Evolutionary conservation across 2,113 vertebrate genomes (phyloP).

Genomic region (Crotalus viridis): DNA sequence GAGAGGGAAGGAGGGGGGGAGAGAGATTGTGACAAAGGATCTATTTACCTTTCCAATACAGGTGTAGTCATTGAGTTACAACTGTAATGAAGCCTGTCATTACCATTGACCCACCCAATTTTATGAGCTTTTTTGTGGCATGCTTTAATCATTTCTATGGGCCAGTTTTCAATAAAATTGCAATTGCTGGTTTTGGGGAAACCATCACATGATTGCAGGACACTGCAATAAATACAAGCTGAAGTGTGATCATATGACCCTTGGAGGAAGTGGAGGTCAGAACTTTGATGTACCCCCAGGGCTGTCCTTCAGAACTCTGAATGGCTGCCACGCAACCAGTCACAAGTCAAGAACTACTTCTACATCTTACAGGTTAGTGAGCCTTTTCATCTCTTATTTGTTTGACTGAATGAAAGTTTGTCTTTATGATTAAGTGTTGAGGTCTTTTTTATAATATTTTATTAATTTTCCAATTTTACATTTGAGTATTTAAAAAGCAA

Average conservation of each 20-base stretch:
- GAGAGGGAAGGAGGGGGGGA: no score
- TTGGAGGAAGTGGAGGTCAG: background rate
- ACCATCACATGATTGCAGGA: background rate
- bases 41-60: background rate
- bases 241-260: background rate
- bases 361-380: background rate
- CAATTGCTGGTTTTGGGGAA: background rate
- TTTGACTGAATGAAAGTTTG: background rate
- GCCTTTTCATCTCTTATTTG: background rate
- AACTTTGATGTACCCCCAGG: background rate
- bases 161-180: background rate
- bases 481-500: no score
- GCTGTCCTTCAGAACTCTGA: background rate
- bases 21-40: background rate
- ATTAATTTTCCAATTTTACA: no score
- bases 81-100: background rate
- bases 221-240: background rate
- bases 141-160: background rate
- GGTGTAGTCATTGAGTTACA: background rate
- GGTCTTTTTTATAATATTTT: background rate
- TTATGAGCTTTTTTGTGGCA: no score
- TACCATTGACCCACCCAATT: no score
- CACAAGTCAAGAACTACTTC: background rate
- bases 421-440: background rate
- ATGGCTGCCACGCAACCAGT: background rate